phyloP scores from a whole-genome alignment of 2,888 invertebrate genomes.

The Macaria liturata region DNA sequence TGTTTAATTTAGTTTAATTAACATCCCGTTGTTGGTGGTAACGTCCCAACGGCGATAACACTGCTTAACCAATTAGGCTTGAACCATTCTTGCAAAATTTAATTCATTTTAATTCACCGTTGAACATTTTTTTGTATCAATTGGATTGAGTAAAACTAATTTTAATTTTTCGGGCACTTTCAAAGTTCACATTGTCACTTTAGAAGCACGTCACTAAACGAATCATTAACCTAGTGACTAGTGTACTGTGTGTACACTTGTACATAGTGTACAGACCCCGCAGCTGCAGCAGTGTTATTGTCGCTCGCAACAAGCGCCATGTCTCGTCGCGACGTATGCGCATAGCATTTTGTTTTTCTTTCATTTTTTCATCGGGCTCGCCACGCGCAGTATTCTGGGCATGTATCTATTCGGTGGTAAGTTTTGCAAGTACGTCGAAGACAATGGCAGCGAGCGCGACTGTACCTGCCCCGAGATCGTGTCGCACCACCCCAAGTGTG shows the following conservation, averaged over 20 bases:
- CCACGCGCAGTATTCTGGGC: constrained; percentile 96
- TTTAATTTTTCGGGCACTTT: constrained; percentile 52
- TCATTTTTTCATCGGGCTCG: constrained; percentile 78
- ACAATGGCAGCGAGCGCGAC: constrained; percentile 90
- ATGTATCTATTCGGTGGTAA: constrained; percentile 99
- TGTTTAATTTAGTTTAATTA: constrained; percentile 62
- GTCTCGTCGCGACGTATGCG: constrained; percentile 75
- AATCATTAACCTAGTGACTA: constrained; percentile 30
- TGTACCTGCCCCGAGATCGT: constrained; percentile 97
- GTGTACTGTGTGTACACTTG: constrained; percentile 9
- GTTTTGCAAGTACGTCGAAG: constrained; percentile 98
- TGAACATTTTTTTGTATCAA: constrained; percentile 14
- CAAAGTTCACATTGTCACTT: constrained; percentile 22
- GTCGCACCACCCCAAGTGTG: constrained; percentile 94
- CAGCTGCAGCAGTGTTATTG: constrained; percentile 66
- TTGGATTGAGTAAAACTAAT: constrained; percentile 54
- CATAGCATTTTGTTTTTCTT: constrained; percentile 81
- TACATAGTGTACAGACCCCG: constrained; percentile 43
- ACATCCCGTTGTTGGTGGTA: constrained; percentile 68
- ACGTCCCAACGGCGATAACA: constrained; percentile 75
- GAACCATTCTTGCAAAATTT: constrained; percentile 33
- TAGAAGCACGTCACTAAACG: constrained; percentile 31
- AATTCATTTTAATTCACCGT: constrained; percentile 22
- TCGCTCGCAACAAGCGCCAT: constrained; percentile 61
- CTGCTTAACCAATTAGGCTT: constrained; percentile 71